Evolutionary conservation across 2,113 vertebrate genomes (phyloP).

Genomic region (Pituophis catenifer): DNA sequence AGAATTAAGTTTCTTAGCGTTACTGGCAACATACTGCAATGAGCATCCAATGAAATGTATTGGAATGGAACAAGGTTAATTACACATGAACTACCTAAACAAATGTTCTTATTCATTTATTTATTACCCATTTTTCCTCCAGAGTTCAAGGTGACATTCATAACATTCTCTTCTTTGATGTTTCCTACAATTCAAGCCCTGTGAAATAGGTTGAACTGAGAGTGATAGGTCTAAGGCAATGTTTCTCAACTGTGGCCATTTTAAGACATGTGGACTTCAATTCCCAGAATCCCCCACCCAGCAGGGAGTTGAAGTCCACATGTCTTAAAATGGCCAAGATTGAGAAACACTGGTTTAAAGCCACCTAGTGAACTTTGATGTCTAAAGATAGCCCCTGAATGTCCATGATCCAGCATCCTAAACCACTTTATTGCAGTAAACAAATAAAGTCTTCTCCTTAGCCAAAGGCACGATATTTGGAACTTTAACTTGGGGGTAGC

Average conservation of each 20-base stretch:
- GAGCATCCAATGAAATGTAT: not conserved
- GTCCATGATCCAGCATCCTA: not conserved
- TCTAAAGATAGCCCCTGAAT: not conserved
- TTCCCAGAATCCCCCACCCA: not conserved
- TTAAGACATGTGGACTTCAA: not conserved
- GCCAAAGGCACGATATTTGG: not conserved
- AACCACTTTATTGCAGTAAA: not conserved
- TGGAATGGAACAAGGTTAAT: not conserved
- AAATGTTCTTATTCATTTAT: not conserved
- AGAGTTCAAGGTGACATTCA: not conserved
- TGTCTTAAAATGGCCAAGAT: not conserved
- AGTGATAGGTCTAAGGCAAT: not conserved
- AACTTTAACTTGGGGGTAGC: not conserved
- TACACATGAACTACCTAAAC: not conserved
- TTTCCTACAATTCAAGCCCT: not conserved
- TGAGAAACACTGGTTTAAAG: not conserved
- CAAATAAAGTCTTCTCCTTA: not conserved
- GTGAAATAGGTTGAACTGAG: not conserved
- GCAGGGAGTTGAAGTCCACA: not conserved
- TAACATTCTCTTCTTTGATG: not conserved
- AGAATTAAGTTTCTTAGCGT: not conserved
- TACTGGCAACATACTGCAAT: not conserved
- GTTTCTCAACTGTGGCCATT: not conserved
- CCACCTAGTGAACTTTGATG: not conserved
- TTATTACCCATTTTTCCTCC: not conserved